These are phyloP conservation scores for Drosophila micromelanica DNA, from an alignment of 1,140 invertebrate species.

Conservation along the genomic window DNA sequence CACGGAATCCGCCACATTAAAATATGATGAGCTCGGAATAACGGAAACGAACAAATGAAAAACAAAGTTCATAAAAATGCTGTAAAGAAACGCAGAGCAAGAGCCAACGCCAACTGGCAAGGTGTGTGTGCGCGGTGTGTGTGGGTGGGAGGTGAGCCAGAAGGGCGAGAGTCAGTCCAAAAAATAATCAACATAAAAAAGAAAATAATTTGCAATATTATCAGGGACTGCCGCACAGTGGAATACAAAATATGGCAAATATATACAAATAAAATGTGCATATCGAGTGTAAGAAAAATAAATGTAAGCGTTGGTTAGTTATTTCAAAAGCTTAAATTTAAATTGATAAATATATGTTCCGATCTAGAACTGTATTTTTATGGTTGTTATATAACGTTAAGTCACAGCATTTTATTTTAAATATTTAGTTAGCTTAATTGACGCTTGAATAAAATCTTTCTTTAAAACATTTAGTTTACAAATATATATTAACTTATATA, in stretches of 20 bases:
- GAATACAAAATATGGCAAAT: constrained; percentile 1
- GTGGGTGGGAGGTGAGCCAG: constrained; percentile 12
- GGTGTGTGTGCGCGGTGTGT: constrained; percentile 46
- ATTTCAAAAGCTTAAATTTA: too few relatives aligned
- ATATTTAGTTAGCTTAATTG: too few relatives aligned
- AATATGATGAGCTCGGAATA: constrained; percentile 73
- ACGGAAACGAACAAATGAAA: constrained; percentile 68
- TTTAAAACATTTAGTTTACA: too few relatives aligned
- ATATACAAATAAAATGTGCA: background rate
- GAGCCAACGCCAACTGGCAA: constrained; percentile 18
- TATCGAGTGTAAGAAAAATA: too few relatives aligned
- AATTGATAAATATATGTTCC: too few relatives aligned
- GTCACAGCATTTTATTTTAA: too few relatives aligned
- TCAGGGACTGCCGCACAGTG: constrained; percentile 55
- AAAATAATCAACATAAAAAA: constrained; percentile 83
- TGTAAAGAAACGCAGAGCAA: constrained; percentile 59
- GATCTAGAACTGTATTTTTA: too few relatives aligned
- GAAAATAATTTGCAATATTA: constrained; percentile 82
- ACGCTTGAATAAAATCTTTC: too few relatives aligned
- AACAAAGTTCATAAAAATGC: constrained; percentile 80
- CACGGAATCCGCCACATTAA: constrained; percentile 73
- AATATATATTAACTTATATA: too few relatives aligned
- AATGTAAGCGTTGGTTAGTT: too few relatives aligned
- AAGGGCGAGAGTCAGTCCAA: constrained; percentile 26
- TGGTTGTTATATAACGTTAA: too few relatives aligned